Conservation (phyloP, 2,888 invertebrate species). For the Cyaniris semiargus region DNA sequence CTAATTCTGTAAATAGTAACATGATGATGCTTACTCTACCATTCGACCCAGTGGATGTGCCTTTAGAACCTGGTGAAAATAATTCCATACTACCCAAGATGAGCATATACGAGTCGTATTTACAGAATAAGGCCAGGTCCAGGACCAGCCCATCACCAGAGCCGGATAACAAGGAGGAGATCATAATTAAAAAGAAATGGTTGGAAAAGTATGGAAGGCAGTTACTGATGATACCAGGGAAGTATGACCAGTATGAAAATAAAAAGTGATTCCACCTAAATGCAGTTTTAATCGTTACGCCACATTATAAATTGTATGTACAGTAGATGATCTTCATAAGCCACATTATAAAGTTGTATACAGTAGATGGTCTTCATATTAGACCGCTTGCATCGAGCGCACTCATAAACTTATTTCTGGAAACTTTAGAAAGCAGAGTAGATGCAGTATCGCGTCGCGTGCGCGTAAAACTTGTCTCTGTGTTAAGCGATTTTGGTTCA, state of each 20-base stretch:
- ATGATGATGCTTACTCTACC: slow-evolving; percentile 66
- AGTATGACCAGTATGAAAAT: slow-evolving; percentile 47
- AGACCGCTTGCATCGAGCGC: background rate
- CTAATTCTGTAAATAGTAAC: background rate
- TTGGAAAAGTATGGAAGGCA: slow-evolving; percentile 52
- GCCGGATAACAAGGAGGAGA: slow-evolving; percentile 45
- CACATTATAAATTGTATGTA: too few species aligned
- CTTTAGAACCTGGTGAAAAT: slow-evolving; percentile 66
- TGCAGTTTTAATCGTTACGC: background rate
- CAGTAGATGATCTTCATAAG: too few species aligned
- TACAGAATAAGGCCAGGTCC: slow-evolving; percentile 55
- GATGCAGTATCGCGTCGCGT: too few species aligned
- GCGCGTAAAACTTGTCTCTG: too few species aligned
- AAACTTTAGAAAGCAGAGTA: background rate
- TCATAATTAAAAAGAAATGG: slow-evolving; percentile 47
- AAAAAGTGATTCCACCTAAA: background rate
- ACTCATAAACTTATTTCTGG: too few species aligned
- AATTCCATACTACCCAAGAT: slow-evolving; percentile 69
- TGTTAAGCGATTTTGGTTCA: too few species aligned
- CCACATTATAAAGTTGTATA: too few species aligned
- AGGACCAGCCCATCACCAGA: slow-evolving; percentile 57
- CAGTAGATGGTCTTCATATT: background rate
- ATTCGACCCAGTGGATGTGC: slow-evolving; percentile 66
- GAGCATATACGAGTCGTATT: slow-evolving; percentile 70
- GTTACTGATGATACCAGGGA: slow-evolving; percentile 47